A percentile compares a stretch with the other conserved stretches of the same genome.
These are phyloP conservation scores for Tenrec ecaudatus DNA, from an alignment of 2,113 vertebrate genomes.

Conservation along the genomic window DNA sequence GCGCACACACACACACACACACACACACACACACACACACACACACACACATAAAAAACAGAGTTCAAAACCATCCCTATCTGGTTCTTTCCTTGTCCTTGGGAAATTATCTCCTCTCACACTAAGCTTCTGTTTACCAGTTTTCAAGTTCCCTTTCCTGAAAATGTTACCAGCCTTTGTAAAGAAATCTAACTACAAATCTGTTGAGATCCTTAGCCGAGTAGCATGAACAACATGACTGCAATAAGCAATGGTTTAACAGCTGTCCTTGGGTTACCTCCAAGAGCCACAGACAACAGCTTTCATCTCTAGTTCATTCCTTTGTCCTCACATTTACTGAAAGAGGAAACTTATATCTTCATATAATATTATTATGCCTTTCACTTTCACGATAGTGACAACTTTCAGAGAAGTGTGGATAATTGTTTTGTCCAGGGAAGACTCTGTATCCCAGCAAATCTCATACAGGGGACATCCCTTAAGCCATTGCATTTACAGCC, in stretches of 20 bases:
- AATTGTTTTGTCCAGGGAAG: background rate
- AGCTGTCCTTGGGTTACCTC: constrained; percentile 76
- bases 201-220: constrained; percentile 76
- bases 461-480: background rate
- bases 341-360: constrained; percentile 64
- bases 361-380: constrained; percentile 58
- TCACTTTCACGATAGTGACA: background rate
- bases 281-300: constrained; percentile 74
- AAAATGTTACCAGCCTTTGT: constrained; percentile 21
- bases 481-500: background rate
- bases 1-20: too few relatives aligned
- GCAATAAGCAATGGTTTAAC: constrained; percentile 80
- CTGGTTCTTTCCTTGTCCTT: background rate
- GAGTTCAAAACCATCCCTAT: background rate
- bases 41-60: too few relatives aligned
- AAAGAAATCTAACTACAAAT: constrained; percentile 33
- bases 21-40: too few relatives aligned
- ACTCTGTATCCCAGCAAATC: background rate
- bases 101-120: background rate
- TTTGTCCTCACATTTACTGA: constrained; percentile 64
- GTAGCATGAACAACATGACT: constrained; percentile 74
- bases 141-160: constrained; percentile 45
- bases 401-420: constrained; percentile 41
- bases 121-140: background rate
- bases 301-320: constrained; percentile 75